phyloP scores from a whole-genome alignment of 2,113 vertebrate species.

The Carassius gibelio region DNA sequence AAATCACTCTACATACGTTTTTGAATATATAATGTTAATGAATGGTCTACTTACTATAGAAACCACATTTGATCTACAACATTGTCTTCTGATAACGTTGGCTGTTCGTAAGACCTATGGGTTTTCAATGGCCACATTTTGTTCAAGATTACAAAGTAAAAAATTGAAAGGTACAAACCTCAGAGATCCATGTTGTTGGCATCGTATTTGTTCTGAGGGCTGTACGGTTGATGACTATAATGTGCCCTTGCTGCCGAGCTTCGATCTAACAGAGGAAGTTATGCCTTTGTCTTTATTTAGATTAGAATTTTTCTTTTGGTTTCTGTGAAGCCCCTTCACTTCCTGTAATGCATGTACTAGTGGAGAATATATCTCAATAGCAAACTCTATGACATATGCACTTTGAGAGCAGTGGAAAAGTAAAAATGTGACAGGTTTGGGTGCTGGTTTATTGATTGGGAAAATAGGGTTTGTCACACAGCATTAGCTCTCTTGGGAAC shows the following conservation, averaged over 20 bases:
- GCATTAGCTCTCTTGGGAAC: conserved; percentile 81
- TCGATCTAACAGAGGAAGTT: conserved; percentile 62
- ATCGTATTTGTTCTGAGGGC: conserved; percentile 44
- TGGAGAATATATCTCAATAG: conserved; percentile 58
- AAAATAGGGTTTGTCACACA: conserved; percentile 82
- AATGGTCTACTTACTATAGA: neutral
- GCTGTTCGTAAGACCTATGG: neutral
- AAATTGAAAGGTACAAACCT: conserved; percentile 54
- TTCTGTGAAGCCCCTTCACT: conserved; percentile 72
- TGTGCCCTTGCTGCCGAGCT: conserved; percentile 48
- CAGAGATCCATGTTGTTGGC: conserved; percentile 42
- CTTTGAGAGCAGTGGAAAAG: neutral
- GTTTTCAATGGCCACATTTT: neutral
- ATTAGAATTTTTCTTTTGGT: conserved; percentile 44
- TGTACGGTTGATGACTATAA: conserved; percentile 47
- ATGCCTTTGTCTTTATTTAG: conserved; percentile 42
- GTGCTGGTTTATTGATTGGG: conserved; percentile 82
- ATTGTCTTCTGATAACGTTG: neutral
- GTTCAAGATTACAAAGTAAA: neutral
- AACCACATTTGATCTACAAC: neutral
- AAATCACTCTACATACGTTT: neutral
- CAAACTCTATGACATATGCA: neutral
- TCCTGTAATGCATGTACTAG: conserved; percentile 58
- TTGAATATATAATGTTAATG: neutral
- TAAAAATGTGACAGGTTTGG: conserved; percentile 77